phyloP scores from a whole-genome alignment of 2,888 invertebrate species.

The Blomia tropicalis region DNA sequence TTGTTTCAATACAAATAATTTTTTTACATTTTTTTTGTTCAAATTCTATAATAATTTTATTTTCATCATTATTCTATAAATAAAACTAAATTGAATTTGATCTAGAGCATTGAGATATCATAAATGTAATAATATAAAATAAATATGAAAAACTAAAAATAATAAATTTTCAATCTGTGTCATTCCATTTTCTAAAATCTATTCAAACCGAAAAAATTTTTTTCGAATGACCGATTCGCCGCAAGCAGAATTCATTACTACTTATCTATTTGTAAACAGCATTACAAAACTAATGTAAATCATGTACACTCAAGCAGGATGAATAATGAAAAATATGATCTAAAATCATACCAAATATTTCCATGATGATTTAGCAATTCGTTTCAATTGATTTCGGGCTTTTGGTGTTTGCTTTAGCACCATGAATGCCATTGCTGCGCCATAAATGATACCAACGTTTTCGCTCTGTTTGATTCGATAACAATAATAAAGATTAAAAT shows the following conservation, averaged over 20 bases:
- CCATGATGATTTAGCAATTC: slow-evolving; percentile 69
- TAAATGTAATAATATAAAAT: not conserved
- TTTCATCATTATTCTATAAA: not conserved
- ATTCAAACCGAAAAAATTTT: no score
- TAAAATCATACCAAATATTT: slow-evolving; percentile 53
- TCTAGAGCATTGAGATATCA: not conserved
- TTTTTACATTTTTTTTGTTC: not conserved
- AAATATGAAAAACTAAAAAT: not conserved
- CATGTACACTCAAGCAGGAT: no score
- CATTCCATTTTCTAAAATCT: no score
- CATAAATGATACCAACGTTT: slow-evolving; percentile 68
- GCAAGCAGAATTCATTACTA: no score
- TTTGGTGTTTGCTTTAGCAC: slow-evolving; percentile 74
- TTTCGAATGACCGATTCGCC: no score
- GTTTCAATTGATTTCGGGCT: slow-evolving; percentile 78
- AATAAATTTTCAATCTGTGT: no score
- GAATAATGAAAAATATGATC: no score
- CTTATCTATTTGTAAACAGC: no score
- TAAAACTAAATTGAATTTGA: not conserved
- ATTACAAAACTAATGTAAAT: no score
- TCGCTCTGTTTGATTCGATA: no score
- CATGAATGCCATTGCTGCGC: slow-evolving; percentile 65
- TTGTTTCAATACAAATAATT: not conserved
- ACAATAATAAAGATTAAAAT: not conserved
- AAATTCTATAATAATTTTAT: not conserved